These are phyloP conservation scores for Cephus pygmeus DNA, from an alignment of 2,888 invertebrate species.

Conservation along the genomic window DNA sequence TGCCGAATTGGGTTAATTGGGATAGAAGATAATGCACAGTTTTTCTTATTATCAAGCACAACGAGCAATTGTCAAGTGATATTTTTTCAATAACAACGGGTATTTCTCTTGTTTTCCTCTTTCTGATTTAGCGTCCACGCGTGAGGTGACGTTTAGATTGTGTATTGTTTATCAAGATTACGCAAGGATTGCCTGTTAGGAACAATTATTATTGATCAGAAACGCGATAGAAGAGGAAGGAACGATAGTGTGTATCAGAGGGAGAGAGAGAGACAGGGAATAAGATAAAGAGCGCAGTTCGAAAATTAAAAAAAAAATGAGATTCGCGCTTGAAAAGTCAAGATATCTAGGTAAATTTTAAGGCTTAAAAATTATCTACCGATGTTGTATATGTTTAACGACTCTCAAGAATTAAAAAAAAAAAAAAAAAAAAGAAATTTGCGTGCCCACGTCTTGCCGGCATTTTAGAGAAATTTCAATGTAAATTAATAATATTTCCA, in stretches of 20 bases:
- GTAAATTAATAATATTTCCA: neutral
- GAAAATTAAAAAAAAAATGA: conserved; percentile 4
- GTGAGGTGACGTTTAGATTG: too few species aligned
- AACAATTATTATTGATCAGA: too few species aligned
- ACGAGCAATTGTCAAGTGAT: too few species aligned
- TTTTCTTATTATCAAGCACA: too few species aligned
- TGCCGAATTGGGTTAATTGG: too few species aligned
- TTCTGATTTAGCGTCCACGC: too few species aligned
- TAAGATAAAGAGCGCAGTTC: neutral
- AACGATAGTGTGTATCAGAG: conserved; percentile 11
- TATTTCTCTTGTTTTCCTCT: too few species aligned
- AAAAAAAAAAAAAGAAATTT: conserved; percentile 13
- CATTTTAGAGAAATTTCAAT: neutral
- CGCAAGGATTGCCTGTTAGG: too few species aligned
- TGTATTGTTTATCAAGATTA: too few species aligned
- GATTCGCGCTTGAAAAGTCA: conserved; percentile 10
- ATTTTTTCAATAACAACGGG: too few species aligned
- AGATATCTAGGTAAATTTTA: conserved; percentile 46
- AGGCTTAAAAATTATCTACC: conserved; percentile 58
- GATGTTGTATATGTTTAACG: conserved; percentile 52
- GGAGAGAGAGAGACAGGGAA: conserved; percentile 10
- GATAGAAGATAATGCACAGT: too few species aligned
- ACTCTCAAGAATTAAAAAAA: conserved; percentile 26
- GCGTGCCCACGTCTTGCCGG: neutral
- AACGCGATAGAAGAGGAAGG: conserved; percentile 8